Conservation (phyloP, 2,797 vertebrate genomes). For the Vipera ursinii region DNA sequence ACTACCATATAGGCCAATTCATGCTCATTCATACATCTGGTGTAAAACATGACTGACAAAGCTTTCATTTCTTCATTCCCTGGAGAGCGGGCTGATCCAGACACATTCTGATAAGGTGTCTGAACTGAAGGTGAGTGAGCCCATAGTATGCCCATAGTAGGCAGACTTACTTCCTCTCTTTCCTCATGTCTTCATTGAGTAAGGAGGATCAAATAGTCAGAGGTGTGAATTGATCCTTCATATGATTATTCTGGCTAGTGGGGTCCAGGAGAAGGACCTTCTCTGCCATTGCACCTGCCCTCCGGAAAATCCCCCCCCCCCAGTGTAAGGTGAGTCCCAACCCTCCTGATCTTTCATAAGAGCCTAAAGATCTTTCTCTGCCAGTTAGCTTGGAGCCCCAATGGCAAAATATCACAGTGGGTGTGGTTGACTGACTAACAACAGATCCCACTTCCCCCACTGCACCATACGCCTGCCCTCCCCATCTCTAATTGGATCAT, state of each 20-base stretch:
- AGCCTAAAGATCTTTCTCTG: background rate
- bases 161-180: background rate
- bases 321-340: no score
- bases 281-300: background rate
- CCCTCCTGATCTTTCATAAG: background rate
- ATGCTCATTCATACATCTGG: background rate
- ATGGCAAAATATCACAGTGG: no score
- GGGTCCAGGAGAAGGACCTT: background rate
- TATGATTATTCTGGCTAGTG: background rate
- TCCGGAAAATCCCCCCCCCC: no score
- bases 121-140: background rate
- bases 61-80: background rate
- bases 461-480: accelerated
- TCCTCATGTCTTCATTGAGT: background rate
- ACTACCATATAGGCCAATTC: background rate
- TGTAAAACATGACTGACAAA: background rate
- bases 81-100: background rate
- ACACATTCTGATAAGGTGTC: background rate
- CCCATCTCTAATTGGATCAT: background rate
- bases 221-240: background rate
- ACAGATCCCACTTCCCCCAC: background rate
- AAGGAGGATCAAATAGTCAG: background rate
- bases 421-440: background rate
- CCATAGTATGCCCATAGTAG: background rate
- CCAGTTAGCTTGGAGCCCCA: no score